These are phyloP conservation scores for Heloderma charlesbogerti DNA, from an alignment of 2,113 vertebrate species.

Conservation along the genomic window DNA sequence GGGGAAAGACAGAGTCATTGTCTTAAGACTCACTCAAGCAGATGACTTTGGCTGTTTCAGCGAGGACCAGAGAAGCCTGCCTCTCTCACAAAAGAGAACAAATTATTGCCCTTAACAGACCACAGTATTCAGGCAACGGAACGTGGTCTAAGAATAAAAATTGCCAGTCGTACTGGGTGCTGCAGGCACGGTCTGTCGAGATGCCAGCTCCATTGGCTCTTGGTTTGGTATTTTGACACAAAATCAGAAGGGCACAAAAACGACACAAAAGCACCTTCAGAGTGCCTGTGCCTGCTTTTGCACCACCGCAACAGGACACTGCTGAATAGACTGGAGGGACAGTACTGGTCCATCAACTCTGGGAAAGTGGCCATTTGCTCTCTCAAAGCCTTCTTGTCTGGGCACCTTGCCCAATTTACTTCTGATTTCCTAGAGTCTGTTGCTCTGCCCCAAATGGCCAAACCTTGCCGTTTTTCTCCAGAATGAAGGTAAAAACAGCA, in stretches of 20 bases:
- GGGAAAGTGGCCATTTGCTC: not conserved
- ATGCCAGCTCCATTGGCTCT: not conserved
- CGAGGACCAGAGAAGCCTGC: not conserved
- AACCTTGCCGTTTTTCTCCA: not conserved
- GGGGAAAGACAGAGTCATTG: not conserved
- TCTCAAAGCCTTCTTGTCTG: not conserved
- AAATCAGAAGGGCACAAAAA: not conserved
- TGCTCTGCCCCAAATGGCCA: not conserved
- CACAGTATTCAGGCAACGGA: not conserved
- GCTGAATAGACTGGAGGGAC: not conserved
- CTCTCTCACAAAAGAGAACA: not conserved
- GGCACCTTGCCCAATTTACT: not conserved
- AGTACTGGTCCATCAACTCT: not conserved
- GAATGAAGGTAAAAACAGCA: not conserved
- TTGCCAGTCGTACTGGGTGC: not conserved
- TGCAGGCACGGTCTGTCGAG: not conserved
- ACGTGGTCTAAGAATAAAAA: not conserved
- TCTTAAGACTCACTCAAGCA: conserved; percentile 1
- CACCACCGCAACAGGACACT: not conserved
- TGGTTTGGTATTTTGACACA: not conserved
- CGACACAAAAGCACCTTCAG: not conserved
- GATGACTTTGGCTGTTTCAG: not conserved
- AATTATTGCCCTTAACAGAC: not conserved
- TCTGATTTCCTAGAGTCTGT: not conserved
- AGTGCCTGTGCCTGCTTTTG: not conserved